phyloP scores from a whole-genome alignment of 2,888 invertebrate genomes.

The Drosophila sordidula region DNA sequence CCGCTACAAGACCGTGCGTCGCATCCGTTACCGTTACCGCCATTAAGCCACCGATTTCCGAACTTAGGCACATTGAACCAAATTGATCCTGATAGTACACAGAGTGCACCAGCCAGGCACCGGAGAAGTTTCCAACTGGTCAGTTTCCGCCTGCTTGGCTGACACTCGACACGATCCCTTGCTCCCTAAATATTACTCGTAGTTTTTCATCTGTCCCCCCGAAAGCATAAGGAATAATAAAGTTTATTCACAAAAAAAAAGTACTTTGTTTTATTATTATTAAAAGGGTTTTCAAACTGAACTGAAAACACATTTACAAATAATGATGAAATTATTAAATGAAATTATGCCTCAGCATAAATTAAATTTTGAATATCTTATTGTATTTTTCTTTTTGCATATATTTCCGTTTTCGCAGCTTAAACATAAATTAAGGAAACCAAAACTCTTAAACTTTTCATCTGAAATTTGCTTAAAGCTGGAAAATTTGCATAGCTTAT shows the following conservation, averaged over 20 bases:
- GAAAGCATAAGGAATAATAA: slow-evolving; percentile 74
- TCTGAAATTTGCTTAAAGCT: background rate
- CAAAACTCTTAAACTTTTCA: too few species aligned
- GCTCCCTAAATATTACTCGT: slow-evolving; percentile 22
- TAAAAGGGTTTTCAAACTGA: background rate
- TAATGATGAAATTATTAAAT: too few species aligned
- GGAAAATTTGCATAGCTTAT: slow-evolving; percentile 9
- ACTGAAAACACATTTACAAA: too few species aligned
- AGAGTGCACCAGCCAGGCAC: slow-evolving; percentile 20
- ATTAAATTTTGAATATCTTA: too few species aligned
- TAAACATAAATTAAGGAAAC: too few species aligned
- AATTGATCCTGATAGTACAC: slow-evolving; percentile 79
- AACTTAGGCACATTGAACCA: slow-evolving; percentile 71
- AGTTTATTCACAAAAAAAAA: slow-evolving; percentile 61
- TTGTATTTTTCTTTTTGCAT: too few species aligned
- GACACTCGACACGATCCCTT: slow-evolving; percentile 31
- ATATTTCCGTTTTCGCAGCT: too few species aligned
- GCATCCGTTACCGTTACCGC: slow-evolving; percentile 80
- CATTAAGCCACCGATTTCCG: slow-evolving; percentile 59
- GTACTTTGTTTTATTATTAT: background rate
- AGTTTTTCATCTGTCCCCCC: slow-evolving; percentile 28
- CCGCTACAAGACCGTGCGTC: slow-evolving; percentile 83
- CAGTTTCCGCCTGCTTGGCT: slow-evolving; percentile 26
- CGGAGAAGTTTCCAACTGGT: slow-evolving; percentile 15
- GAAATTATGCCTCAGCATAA: too few species aligned